Conservation (phyloP, 2,888 invertebrate species). For the Ophion ellenae region DNA sequence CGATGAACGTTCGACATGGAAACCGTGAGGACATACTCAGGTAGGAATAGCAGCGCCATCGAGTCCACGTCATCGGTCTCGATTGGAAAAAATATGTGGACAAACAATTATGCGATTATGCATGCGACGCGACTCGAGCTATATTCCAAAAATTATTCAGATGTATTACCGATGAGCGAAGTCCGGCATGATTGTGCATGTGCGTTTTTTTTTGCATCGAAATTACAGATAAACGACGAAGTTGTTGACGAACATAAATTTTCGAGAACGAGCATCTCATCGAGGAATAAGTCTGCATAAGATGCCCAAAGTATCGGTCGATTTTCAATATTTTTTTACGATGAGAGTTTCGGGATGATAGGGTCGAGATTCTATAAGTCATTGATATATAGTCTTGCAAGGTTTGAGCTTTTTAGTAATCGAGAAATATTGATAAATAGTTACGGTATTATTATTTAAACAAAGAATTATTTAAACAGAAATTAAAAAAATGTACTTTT, state of each 20-base stretch:
- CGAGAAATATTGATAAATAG: neutral
- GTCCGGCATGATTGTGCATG: neutral
- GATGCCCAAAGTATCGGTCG: neutral
- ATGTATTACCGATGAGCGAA: neutral
- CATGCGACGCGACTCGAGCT: neutral
- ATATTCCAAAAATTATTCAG: neutral
- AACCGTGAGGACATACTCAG: neutral
- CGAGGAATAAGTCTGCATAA: neutral
- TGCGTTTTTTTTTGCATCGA: neutral
- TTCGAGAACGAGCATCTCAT: neutral
- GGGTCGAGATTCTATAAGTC: neutral
- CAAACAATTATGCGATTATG: neutral
- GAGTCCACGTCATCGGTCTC: neutral
- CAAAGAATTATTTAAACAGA: neutral
- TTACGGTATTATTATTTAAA: neutral
- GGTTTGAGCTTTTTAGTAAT: neutral
- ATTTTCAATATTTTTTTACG: neutral
- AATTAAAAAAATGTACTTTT: too few species aligned
- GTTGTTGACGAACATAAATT: neutral
- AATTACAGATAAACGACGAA: neutral
- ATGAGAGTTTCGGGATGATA: neutral
- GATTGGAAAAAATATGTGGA: constrained; percentile 2
- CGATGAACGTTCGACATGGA: constrained; percentile 21
- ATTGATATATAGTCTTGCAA: neutral
- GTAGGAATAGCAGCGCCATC: neutral